Base-by-base conservation (phyloP, 2,113 vertebrate genomes). In the Heterochromis multidens region DNA sequence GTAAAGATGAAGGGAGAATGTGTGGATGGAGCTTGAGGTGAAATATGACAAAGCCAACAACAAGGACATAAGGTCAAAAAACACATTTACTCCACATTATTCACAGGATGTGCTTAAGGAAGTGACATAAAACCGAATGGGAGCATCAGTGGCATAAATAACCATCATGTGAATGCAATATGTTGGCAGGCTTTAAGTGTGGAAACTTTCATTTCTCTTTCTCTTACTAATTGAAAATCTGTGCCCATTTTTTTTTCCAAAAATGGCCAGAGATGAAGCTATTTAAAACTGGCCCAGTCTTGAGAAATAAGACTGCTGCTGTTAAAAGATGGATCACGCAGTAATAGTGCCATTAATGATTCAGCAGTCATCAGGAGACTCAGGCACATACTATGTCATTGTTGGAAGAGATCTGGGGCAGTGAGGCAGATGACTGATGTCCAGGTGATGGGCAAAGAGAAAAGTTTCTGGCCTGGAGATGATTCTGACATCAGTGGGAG, bases 341-440 rank as follows among this genome's bases (percentile, higher is more conserved):
- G 92, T 94, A 94, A 94, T 91, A 84, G 93, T 14, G 27, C 46
- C 86, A 93, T 95, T 79, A 94, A 94, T 82, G 93, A 92, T 94
- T 95, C 83, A 94, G 77, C 67, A 87, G 78, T 87, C 83, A 84
- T 91, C 91, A 79, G 86, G 17, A 33, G 76, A 65, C 74, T 76
- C 79, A 4, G 82, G 79, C 65, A 33, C 62, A 86, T 58, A 46
- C 84, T 54, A 79, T 62, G 81, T 91, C 90, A 88, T 10, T 59
- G 90, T 74, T 83, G 79, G 83, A 89, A 88, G 86, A 85, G 79
- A 37, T 92, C 61, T 3, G 21, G 29, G 59, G 76, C 67, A 61
- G 46, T 21, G 70, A 80, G 17, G 65, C 60, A 52, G 74, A 31
- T 11, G 35, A 83, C 14, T 1, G 40, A 65, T 52, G 67, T 70